phyloP scores from a whole-genome alignment of 2,888 invertebrate genomes.

The Timandra comae region DNA sequence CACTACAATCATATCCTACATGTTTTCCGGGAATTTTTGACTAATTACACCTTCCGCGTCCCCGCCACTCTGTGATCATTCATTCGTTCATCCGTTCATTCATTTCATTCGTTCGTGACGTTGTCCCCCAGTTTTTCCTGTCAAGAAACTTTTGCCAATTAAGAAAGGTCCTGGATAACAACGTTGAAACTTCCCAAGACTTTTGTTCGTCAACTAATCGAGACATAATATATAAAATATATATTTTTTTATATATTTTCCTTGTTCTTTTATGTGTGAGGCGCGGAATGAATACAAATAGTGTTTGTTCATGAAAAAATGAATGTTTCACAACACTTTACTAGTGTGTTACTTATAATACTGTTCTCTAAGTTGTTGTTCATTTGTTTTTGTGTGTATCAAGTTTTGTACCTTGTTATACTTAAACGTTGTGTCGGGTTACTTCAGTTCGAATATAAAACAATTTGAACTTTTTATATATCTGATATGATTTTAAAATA shows the following conservation, averaged over 20 bases:
- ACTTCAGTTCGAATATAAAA: too few species aligned
- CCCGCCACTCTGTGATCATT: constrained; percentile 42
- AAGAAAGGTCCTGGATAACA: constrained; percentile 37
- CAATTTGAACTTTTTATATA: too few species aligned
- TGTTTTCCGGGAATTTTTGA: constrained; percentile 44
- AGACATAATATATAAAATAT: constrained; percentile 35
- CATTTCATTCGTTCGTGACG: constrained; percentile 27
- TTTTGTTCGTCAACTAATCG: constrained; percentile 46
- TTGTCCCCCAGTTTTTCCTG: constrained; percentile 37
- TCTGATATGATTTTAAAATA: too few species aligned
- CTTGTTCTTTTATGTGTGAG: constrained; percentile 22
- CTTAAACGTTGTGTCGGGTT: too few species aligned
- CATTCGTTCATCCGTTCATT: constrained; percentile 47
- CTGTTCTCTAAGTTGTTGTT: too few species aligned
- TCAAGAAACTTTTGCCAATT: constrained; percentile 49
- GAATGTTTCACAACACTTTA: constrained; percentile 1
- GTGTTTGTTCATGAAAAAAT: constrained; percentile 19
- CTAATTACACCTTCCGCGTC: constrained; percentile 45
- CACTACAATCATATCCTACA: constrained; percentile 21
- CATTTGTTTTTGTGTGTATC: too few species aligned
- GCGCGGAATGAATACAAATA: constrained; percentile 23
- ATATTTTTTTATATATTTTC: constrained; percentile 22
- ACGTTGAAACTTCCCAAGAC: constrained; percentile 40
- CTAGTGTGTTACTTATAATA: neutral
- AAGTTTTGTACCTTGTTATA: too few species aligned